These are phyloP conservation scores for Orthosia incerta DNA, from an alignment of 2,888 invertebrate genomes.

Conservation along the genomic window DNA sequence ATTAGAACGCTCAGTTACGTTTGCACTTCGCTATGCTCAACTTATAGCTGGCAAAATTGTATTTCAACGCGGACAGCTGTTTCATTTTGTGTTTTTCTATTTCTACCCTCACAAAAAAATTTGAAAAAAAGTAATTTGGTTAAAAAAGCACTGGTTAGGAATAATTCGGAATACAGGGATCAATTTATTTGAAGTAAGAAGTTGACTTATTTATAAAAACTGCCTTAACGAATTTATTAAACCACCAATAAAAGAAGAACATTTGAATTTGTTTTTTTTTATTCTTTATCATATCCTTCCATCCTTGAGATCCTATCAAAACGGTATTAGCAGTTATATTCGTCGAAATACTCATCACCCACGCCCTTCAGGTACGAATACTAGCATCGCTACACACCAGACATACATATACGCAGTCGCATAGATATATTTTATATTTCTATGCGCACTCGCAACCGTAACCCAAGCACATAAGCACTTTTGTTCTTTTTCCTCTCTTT, in stretches of 20 bases:
- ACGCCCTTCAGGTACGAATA: too few relatives aligned
- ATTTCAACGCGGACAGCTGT: constrained; percentile 6
- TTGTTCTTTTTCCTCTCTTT: too few relatives aligned
- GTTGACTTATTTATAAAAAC: constrained; percentile 58
- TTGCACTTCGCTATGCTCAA: constrained; percentile 13
- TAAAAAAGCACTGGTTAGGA: constrained; percentile 39
- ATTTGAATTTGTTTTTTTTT: constrained; percentile 45
- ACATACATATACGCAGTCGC: too few relatives aligned
- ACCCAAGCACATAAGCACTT: too few relatives aligned
- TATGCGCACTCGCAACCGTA: too few relatives aligned
- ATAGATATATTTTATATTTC: too few relatives aligned
- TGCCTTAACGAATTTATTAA: constrained; percentile 77
- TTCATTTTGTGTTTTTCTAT: neutral
- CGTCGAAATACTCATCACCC: too few relatives aligned
- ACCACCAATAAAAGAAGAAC: constrained; percentile 62
- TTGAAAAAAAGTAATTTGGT: neutral
- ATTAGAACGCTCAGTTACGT: constrained; percentile 35
- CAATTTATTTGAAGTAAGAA: constrained; percentile 38
- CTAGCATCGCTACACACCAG: too few relatives aligned
- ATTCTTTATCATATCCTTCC: neutral
- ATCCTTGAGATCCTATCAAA: neutral
- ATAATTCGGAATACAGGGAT: constrained; percentile 63
- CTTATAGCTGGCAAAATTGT: constrained; percentile 20
- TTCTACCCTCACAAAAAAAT: neutral
- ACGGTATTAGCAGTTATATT: neutral